Evolutionary conservation across 92 coral and sea anemone genomes (phyloP).

Genomic region (Hydrozoanthus gracilis): DNA sequence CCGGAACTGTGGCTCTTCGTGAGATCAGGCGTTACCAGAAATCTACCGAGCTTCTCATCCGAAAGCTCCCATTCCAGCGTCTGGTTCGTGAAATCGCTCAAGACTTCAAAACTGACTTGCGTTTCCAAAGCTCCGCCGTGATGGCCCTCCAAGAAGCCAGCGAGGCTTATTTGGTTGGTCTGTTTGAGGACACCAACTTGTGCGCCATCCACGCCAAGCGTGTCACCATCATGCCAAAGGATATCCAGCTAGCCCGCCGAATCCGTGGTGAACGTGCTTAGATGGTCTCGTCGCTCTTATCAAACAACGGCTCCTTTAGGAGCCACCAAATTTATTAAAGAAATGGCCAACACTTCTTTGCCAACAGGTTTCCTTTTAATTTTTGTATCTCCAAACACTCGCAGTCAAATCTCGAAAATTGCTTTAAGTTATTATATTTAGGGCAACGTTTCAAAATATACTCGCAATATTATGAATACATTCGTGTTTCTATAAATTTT

Average conservation of each 20-base stretch:
- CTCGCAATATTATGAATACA: too few relatives aligned
- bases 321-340: conserved; percentile 37
- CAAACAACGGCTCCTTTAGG: conserved; percentile 50
- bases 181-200: conserved; percentile 96
- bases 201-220: conserved; percentile 99
- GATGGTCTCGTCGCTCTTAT: neutral
- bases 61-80: conserved; percentile 91
- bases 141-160: conserved; percentile 94
- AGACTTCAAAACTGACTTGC: conserved; percentile 87
- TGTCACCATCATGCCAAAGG: conserved; percentile 97
- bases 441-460: too few relatives aligned
- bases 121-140: conserved; percentile 91
- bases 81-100: conserved; percentile 90
- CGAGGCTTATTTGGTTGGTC: conserved; percentile 95
- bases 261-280: conserved; percentile 27
- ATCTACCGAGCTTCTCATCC: conserved; percentile 84
- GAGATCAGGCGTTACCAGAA: conserved; percentile 92
- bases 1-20: conserved; percentile 89
- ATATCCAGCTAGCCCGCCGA: conserved; percentile 93
- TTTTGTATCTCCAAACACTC: too few relatives aligned
- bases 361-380: too few relatives aligned
- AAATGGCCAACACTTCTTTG: neutral
- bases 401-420: too few relatives aligned
- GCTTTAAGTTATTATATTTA: too few relatives aligned
- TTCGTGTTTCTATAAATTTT: too few relatives aligned